Percentiles rank a stretch among this genome's conserved stretches.
These are phyloP conservation scores for Philereme vetulata DNA, from an alignment of 2,888 invertebrate species.

Conservation along the genomic window DNA sequence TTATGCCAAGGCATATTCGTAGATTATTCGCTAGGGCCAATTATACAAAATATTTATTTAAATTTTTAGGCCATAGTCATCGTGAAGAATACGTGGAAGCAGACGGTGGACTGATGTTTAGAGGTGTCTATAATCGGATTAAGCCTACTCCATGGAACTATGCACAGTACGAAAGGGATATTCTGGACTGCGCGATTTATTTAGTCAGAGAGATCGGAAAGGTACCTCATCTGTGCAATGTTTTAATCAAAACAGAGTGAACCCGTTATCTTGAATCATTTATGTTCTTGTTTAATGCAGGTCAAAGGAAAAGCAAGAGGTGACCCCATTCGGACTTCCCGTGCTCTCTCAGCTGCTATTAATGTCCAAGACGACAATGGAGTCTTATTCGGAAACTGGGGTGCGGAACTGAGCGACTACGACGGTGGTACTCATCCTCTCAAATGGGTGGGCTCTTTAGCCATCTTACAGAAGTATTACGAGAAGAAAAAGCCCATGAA, in stretches of 20 bases:
- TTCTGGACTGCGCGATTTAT: constrained; percentile 91
- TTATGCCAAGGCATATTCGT: too few relatives aligned
- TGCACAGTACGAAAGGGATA: constrained; percentile 93
- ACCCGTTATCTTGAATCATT: neutral
- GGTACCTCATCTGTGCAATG: constrained; percentile 55
- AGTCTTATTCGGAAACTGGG: constrained; percentile 94
- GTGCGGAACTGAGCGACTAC: constrained; percentile 91
- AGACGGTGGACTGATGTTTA: constrained; percentile 95
- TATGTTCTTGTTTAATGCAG: constrained; percentile 42
- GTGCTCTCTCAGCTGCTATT: constrained; percentile 94
- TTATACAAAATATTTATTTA: neutral
- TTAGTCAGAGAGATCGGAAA: constrained; percentile 89
- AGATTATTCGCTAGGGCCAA: neutral
- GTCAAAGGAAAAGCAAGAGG: constrained; percentile 85
- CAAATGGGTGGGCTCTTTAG: constrained; percentile 94
- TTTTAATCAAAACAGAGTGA: neutral
- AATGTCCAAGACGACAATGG: constrained; percentile 95
- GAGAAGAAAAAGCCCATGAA: constrained; percentile 94
- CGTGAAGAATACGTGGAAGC: constrained; percentile 93
- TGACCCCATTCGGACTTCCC: constrained; percentile 90
- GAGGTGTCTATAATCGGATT: constrained; percentile 93
- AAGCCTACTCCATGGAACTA: constrained; percentile 96
- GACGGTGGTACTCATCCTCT: constrained; percentile 93
- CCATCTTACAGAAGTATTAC: constrained; percentile 93
- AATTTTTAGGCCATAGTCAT: constrained; percentile 83